These are phyloP conservation scores for Enteromius viviparus DNA, from an alignment of 2,797 vertebrate species.

Conservation along the genomic window DNA sequence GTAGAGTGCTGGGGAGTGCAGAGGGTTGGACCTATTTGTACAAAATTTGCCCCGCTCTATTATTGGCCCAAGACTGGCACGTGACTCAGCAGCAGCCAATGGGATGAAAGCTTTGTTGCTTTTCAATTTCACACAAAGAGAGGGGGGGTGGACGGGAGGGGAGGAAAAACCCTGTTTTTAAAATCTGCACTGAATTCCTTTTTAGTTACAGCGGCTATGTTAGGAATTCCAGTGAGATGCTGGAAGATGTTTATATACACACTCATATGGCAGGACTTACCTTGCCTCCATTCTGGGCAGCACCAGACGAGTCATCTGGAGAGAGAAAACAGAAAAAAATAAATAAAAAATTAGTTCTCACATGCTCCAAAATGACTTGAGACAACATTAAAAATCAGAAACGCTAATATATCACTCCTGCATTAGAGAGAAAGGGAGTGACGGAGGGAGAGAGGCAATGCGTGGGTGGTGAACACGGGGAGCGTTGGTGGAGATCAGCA, in stretches of 20 bases:
- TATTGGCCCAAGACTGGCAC: slow-evolving; percentile 69
- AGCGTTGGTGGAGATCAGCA: slow-evolving; percentile 79
- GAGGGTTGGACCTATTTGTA: slow-evolving; percentile 67
- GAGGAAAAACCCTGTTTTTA: slow-evolving; percentile 51
- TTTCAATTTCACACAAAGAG: slow-evolving; percentile 74
- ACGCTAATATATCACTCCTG: background rate
- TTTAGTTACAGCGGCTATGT: background rate
- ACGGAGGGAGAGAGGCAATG: slow-evolving; percentile 46
- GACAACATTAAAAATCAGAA: background rate
- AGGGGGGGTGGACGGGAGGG: slow-evolving; percentile 59
- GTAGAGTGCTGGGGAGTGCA: slow-evolving; percentile 71
- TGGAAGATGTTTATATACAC: slow-evolving; percentile 3
- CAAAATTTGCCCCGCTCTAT: slow-evolving; percentile 70
- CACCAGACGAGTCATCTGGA: slow-evolving; percentile 93
- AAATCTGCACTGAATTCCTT: slow-evolving; percentile 1
- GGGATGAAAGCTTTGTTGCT: slow-evolving; percentile 71
- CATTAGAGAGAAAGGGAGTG: slow-evolving; percentile 38
- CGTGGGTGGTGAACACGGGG: slow-evolving; percentile 76
- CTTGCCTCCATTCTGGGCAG: slow-evolving; percentile 93
- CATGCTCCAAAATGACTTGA: slow-evolving; percentile 56
- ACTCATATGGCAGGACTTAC: slow-evolving; percentile 78
- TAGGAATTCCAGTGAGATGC: background rate
- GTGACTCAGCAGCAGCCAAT: slow-evolving; percentile 68
- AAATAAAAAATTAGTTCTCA: background rate
- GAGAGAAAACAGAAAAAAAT: background rate